phyloP scores from a whole-genome alignment of 2,888 invertebrate species.

The Lycophotia porphyrea region DNA sequence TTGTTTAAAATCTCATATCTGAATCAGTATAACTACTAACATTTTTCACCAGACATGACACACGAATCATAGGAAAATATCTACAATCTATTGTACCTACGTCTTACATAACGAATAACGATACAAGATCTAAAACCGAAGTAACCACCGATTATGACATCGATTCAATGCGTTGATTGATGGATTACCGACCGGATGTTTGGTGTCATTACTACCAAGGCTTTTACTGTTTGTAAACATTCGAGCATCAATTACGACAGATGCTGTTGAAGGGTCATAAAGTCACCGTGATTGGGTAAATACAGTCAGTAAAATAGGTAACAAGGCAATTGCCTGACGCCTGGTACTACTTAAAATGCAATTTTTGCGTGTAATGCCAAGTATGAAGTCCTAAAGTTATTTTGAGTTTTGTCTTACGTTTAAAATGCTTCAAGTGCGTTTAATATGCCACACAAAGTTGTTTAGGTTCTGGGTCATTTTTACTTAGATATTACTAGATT shows the following conservation, averaged over 20 bases:
- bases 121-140: slow-evolving; percentile 26
- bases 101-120: slow-evolving; percentile 58
- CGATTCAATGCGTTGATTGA: slow-evolving; percentile 61
- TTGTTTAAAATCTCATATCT: not conserved
- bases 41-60: not conserved
- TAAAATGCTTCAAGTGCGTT: too few species aligned
- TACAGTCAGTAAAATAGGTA: not conserved
- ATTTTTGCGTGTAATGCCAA: not conserved
- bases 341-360: not conserved
- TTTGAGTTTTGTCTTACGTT: not conserved
- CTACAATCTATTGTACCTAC: slow-evolving; percentile 13
- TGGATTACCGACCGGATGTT: slow-evolving; percentile 61
- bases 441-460: not conserved
- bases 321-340: not conserved
- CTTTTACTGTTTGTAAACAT: slow-evolving; percentile 64
- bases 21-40: not conserved
- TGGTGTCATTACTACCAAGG: slow-evolving; percentile 60
- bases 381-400: not conserved
- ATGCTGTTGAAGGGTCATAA: slow-evolving; percentile 4
- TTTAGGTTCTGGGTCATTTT: not conserved
- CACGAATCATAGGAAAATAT: slow-evolving; percentile 8
- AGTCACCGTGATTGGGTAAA: not conserved
- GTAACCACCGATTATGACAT: slow-evolving; percentile 62
- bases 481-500: not conserved
- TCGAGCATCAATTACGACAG: slow-evolving; percentile 28